Conservation (phyloP, 2,888 invertebrate species). For the Folsomia manolachei region DNA sequence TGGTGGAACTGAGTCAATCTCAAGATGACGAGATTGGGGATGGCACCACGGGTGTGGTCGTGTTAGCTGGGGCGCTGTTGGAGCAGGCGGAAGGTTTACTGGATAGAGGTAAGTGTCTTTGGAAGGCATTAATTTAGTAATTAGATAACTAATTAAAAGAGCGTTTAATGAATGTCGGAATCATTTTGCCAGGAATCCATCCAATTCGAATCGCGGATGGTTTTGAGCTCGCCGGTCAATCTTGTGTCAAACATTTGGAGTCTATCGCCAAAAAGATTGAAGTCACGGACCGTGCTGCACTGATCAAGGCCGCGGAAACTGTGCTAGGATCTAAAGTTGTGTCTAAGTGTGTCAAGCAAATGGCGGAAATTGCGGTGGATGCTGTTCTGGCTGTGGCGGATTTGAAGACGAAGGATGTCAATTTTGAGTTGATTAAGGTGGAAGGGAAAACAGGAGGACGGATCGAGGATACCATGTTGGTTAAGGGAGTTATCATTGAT, state of each 20-base stretch:
- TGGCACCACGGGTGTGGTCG: constrained; percentile 98
- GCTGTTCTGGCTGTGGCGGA: constrained; percentile 96
- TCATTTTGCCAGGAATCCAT: constrained; percentile 68
- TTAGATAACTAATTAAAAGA: too few relatives aligned
- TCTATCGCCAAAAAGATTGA: constrained; percentile 84
- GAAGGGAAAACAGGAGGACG: constrained; percentile 96
- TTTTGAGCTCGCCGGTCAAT: constrained; percentile 91
- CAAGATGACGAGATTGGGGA: constrained; percentile 99
- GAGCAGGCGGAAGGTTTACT: constrained; percentile 90
- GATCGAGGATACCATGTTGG: constrained; percentile 93
- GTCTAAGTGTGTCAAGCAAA: constrained; percentile 92
- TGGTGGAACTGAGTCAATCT: constrained; percentile 96
- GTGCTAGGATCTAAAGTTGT: constrained; percentile 97
- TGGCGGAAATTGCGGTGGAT: constrained; percentile 98
- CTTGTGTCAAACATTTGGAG: constrained; percentile 80
- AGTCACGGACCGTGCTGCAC: constrained; percentile 76
- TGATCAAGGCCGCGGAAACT: constrained; percentile 95
- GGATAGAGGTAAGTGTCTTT: constrained; percentile 72
- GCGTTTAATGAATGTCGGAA: too few relatives aligned
- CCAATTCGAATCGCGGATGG: constrained; percentile 98
- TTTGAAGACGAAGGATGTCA: constrained; percentile 87
- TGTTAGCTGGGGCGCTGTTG: constrained; percentile 79
- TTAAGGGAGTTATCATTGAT: constrained; percentile 94
- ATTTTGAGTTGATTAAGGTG: constrained; percentile 98
- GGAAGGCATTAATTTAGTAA: too few relatives aligned